Base-by-base conservation (phyloP, 1,140 invertebrate genomes). In the Drosophila repleta region DNA sequence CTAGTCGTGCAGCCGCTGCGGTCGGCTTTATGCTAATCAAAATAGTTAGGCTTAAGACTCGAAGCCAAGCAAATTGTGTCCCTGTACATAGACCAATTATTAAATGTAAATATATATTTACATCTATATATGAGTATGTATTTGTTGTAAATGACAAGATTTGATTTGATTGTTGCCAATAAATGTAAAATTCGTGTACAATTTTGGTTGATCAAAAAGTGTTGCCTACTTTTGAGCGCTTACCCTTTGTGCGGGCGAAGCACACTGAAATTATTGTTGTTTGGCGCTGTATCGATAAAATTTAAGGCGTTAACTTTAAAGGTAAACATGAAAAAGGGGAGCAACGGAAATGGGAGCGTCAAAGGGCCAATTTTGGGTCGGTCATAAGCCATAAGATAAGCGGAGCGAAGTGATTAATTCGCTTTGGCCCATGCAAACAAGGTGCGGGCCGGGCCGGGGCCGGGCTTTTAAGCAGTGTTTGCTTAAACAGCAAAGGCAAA, bases 401-500 rank as follows among this genome's bases (percentile, higher is more conserved):
- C 62, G 63, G n/a, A n/a, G 67, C 73, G 73, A 73, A 20, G 43
- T 82, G 79, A 88, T 85, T 85, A 85, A 85, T 85, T 85, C 70
- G 74, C 82, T 88, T 76, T 71, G 24, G 13, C 70, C 74, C 48
- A 51, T n/a, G n/a, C 26, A 53, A 61, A 53, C 37, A 57, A 70
- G 46, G 71, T 71, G 80, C 73, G 73, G 69, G 68, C 58, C 18
- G 45, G n/a, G n/a, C n/a, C n/a, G n/a, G n/a, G n/a, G n/a, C n/a
- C n/a, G n/a, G n/a, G 55, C 56, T 55, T 74, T 68, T 74, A 72
- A 67, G 55, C 48, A 3, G 37, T 57, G 65, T 62, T 52, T 55
- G 26, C 43, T 61, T 53, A 63, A 58, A 58, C 56, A 32, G 53
- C 56, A 39, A 72, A 68, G 18, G 5, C 41, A 35, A 49, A 35